A percentile compares a stretch with the other conserved stretches of the same genome.
Conservation (phyloP, 1,140 invertebrate genomes). For the Trissolcus basalis region DNA sequence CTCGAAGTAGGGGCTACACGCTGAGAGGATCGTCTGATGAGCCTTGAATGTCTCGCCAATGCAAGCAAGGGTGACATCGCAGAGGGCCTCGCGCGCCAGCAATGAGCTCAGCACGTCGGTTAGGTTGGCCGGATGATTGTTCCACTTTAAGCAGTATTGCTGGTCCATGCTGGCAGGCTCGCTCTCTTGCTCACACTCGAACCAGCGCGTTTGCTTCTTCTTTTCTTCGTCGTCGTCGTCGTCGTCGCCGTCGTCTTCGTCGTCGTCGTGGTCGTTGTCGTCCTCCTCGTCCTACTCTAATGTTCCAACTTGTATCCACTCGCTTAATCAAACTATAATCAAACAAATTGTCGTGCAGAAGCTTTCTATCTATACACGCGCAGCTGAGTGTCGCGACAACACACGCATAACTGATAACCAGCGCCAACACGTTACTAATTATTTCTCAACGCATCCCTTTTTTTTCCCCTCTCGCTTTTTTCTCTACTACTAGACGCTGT, state of each 20-base stretch:
- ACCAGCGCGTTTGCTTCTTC: conserved; percentile 6
- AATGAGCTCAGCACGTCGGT: conserved; percentile 91
- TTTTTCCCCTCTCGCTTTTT: too few relatives aligned
- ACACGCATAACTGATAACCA: too few relatives aligned
- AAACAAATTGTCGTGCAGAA: too few relatives aligned
- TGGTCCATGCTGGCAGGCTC: conserved; percentile 78
- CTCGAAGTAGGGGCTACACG: conserved; percentile 96
- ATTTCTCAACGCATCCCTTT: too few relatives aligned
- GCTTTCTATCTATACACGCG: too few relatives aligned
- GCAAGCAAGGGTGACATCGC: conserved; percentile 94
- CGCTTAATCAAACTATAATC: too few relatives aligned
- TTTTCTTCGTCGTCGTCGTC: neutral
- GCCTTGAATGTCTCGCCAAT: conserved; percentile 94
- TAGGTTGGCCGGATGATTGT: conserved; percentile 93
- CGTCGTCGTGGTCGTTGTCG: too few relatives aligned
- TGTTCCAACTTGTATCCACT: too few relatives aligned
- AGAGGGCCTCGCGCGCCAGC: conserved; percentile 89
- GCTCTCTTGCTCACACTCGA: conserved; percentile 20
- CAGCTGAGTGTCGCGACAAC: too few relatives aligned
- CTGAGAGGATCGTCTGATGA: conserved; percentile 94
- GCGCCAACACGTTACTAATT: too few relatives aligned
- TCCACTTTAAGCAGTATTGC: conserved; percentile 96
- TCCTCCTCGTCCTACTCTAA: too few relatives aligned
- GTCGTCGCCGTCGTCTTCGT: neutral
- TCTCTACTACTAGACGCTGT: too few relatives aligned